phyloP scores from a whole-genome alignment of 2,797 vertebrate species.

The Callimico goeldii region DNA sequence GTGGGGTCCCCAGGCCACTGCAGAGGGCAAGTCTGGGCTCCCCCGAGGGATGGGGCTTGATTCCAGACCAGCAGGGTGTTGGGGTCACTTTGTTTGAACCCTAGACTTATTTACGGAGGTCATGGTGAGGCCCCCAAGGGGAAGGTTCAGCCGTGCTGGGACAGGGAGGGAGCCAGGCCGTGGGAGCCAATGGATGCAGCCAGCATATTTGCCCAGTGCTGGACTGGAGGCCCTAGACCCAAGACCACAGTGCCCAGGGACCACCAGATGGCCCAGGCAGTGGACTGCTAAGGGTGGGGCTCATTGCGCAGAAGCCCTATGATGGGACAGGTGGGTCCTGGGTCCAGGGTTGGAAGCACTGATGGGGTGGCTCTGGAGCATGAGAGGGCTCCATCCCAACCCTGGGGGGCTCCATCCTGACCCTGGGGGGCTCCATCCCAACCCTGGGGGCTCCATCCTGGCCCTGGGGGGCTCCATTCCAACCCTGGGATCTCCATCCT shows the following conservation, averaged over 20 bases:
- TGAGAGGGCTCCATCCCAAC: fast-evolving
- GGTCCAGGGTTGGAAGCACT: fast-evolving
- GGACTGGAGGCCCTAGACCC: background rate
- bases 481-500: no score
- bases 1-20: background rate
- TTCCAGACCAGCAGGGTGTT: background rate
- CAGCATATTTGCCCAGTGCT: fast-evolving
- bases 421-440: fast-evolving
- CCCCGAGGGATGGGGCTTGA: fast-evolving
- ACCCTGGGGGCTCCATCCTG: fast-evolving
- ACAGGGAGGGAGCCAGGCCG: background rate
- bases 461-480: no score
- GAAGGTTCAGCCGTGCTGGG: fast-evolving
- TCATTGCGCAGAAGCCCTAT: background rate
- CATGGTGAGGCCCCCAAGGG: background rate
- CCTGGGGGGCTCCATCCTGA: fast-evolving
- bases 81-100: background rate
- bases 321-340: background rate
- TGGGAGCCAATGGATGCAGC: background rate
- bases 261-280: fast-evolving
- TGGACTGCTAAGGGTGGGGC: background rate
- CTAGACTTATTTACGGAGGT: background rate
- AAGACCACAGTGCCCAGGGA: fast-evolving
- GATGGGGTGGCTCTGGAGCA: fast-evolving
- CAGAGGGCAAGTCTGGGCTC: background rate